Conservation (phyloP, 2,797 vertebrate species). For the Pogonophryne albipinna region DNA sequence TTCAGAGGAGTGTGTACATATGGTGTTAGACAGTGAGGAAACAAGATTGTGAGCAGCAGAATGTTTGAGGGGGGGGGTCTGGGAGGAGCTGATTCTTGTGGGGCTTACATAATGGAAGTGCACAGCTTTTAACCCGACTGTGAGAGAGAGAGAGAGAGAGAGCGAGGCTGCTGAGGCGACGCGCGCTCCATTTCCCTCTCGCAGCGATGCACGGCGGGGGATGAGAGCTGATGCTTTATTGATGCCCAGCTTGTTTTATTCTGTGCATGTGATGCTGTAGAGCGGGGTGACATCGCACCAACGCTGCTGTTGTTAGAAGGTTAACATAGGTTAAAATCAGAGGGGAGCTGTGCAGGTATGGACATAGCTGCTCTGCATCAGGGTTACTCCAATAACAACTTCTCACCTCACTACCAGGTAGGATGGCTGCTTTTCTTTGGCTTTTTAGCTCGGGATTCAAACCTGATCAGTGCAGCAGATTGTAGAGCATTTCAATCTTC, state of each 20-base stretch:
- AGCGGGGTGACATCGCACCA: slow-evolving; percentile 27
- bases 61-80: background rate
- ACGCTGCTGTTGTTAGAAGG: slow-evolving; percentile 27
- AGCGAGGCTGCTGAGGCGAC: slow-evolving; percentile 49
- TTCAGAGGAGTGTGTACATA: slow-evolving; percentile 22
- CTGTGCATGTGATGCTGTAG: slow-evolving; percentile 27
- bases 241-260: slow-evolving; percentile 72
- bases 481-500: background rate
- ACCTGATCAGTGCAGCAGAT: background rate
- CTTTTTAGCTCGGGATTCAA: background rate
- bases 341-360: slow-evolving; percentile 69
- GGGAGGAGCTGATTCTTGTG: slow-evolving; percentile 71
- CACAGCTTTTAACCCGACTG: slow-evolving; percentile 56
- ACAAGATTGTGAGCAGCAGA: slow-evolving; percentile 46
- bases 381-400: slow-evolving; percentile 77
- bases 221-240: slow-evolving; percentile 78
- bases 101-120: slow-evolving; percentile 79
- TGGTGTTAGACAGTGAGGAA: slow-evolving; percentile 16
- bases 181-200: slow-evolving; percentile 50
- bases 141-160: slow-evolving; percentile 28
- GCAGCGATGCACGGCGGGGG: slow-evolving; percentile 52
- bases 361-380: slow-evolving; percentile 80
- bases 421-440: background rate
- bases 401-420: slow-evolving; percentile 84
- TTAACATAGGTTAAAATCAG: slow-evolving; percentile 22